Evolutionary conservation across 2,888 invertebrate genomes (phyloP), one percentile per base, ranked within the genome.

Genomic region (Seira sanloemensis): DNA sequence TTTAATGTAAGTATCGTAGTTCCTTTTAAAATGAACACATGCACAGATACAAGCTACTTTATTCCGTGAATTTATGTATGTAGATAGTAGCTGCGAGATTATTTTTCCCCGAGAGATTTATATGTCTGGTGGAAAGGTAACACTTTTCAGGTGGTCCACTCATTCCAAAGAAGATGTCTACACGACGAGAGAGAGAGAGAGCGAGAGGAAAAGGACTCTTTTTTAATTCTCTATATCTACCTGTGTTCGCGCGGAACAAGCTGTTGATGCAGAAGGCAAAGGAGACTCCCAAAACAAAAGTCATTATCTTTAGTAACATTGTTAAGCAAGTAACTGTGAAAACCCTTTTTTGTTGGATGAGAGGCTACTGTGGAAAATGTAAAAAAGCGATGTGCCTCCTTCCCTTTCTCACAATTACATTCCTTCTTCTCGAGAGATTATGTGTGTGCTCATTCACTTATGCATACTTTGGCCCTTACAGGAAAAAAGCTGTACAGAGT

Each of bases 141-240:
- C 86, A 87, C 88, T 88, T 88, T 88, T 88, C 87, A 87, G 88
- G 88, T 88, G 87, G 88, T 88, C 87, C 75, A 78, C 74, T 85
- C 21, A 7, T 26, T 68, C 77, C 73, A 77, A 79, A 75, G 69
- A 58, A 58, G 58, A 58, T 18, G 58, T 58, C 58, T 58, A 9
- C 37, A 37, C n/a, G n/a, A n/a, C 12, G 37, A 37, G 37, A 37
- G 37, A 37, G 12, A 9, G 12, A 37, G 37, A 37, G 37, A 37
- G 37, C 5, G 37, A 37, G 37, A 37, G 37, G 58, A 58, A 18
- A 58, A 58, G 58, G 58, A 58, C 58, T 58, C n/a, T 58, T 9
- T 58, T 58, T 18, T n/a, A 12, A 37, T 37, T 37, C n/a, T n/a
- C n/a, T n/a, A 37, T 37, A 37, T 37, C 5, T 37, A 7, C 37